Conservation (phyloP, 2,797 vertebrate genomes). For the Ambastaia sidthimunki region DNA sequence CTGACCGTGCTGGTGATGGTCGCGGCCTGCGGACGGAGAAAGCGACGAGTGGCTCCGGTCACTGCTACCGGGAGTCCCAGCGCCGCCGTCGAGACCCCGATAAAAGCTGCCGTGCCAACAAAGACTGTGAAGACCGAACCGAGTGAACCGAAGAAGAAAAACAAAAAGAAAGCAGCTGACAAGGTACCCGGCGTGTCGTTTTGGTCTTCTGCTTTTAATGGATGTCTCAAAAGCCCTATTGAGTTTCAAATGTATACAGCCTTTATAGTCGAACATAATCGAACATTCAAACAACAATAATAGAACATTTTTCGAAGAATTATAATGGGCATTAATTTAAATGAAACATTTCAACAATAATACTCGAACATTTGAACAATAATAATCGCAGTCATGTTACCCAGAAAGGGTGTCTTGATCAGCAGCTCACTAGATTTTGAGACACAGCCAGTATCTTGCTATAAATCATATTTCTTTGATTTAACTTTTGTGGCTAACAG, state of each 20-base stretch:
- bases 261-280: not conserved
- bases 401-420: not conserved
- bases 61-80: constrained; percentile 32
- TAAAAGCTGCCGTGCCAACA: not conserved
- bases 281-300: no score
- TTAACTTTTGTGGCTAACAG: constrained; percentile 7
- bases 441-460: not conserved
- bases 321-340: not conserved
- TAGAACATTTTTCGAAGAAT: no score
- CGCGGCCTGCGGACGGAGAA: constrained; percentile 73
- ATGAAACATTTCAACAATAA: no score
- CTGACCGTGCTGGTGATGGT: constrained; percentile 75
- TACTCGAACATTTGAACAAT: no score
- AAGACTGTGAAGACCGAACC: constrained; percentile 74
- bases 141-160: constrained; percentile 83
- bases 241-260: not conserved
- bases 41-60: constrained; percentile 58
- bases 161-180: constrained; percentile 84
- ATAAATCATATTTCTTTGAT: not conserved
- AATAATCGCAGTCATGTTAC: not conserved
- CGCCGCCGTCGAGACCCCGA: constrained; percentile 60
- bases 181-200: constrained; percentile 71
- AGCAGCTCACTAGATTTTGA: not conserved
- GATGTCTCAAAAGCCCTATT: constrained; percentile 32
- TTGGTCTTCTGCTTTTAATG: not conserved